Conservation (phyloP, 2,888 invertebrate species). For the Hydrotaea diabolus region DNA sequence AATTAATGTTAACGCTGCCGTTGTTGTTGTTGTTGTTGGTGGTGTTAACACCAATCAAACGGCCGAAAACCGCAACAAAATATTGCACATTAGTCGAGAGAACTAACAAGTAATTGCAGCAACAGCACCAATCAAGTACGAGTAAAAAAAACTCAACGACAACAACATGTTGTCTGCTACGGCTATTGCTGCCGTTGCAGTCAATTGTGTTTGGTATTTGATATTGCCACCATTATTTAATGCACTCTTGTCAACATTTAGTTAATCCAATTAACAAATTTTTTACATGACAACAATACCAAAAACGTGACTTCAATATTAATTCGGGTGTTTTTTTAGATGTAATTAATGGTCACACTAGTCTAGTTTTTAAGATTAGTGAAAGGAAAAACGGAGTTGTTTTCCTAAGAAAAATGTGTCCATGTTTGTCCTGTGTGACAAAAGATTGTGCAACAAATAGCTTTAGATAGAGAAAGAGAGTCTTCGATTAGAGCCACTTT, state of each 20-base stretch:
- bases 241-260: slow-evolving; percentile 77
- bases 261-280: slow-evolving; percentile 79
- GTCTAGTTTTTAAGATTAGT: no score
- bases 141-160: not conserved
- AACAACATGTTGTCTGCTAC: not conserved
- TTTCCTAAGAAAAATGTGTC: no score
- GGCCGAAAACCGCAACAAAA: slow-evolving; percentile 54
- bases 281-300: slow-evolving; percentile 76
- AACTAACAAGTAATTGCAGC: not conserved
- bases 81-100: slow-evolving; percentile 48
- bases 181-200: slow-evolving; percentile 13
- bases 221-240: slow-evolving; percentile 67
- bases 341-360: not conserved
- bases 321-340: not conserved
- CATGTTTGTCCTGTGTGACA: no score
- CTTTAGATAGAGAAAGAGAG: no score
- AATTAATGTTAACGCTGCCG: slow-evolving; percentile 11
- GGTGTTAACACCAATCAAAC: slow-evolving; percentile 41
- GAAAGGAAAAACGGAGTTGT: no score
- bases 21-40: slow-evolving; percentile 36
- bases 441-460: no score
- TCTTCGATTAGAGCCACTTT: no score
- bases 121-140: no score
- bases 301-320: slow-evolving; percentile 71
- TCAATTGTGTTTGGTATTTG: slow-evolving; percentile 48